Percentiles rank a stretch among this genome's conserved stretches.
These are phyloP conservation scores for Gasteruption jaculator DNA, from an alignment of 2,888 invertebrate genomes.

Conservation along the genomic window DNA sequence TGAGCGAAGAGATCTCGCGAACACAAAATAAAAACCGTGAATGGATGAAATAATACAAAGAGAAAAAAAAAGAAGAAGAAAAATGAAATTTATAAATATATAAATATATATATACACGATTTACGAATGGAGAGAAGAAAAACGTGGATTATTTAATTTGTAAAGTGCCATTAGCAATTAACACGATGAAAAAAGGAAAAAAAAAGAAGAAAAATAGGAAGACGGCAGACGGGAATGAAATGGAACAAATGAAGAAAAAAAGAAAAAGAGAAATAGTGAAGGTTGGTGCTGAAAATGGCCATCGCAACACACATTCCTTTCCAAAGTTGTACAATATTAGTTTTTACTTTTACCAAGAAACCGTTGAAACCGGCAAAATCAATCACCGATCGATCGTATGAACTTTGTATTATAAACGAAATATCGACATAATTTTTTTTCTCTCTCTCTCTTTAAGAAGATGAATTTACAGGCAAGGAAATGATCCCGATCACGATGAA, in stretches of 20 bases:
- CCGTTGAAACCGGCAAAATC: conserved; percentile 15
- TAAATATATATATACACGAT: conserved; percentile 28
- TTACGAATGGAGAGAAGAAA: conserved; percentile 20
- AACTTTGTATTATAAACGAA: too few species aligned
- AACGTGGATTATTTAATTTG: conserved; percentile 45
- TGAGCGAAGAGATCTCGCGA: too few species aligned
- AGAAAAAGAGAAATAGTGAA: conserved; percentile 19
- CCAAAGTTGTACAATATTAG: conserved; percentile 53
- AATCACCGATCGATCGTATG: conserved; percentile 32
- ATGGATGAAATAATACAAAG: too few species aligned
- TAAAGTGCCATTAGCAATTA: conserved; percentile 52
- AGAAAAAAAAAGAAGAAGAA: conserved; percentile 16
- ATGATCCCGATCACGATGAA: too few species aligned
- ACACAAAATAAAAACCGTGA: too few species aligned
- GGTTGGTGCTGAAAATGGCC: conserved; percentile 52
- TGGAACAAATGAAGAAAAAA: too few species aligned
- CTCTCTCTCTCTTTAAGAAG: too few species aligned
- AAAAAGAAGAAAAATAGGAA: conserved; percentile 21
- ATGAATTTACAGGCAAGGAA: too few species aligned
- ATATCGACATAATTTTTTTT: too few species aligned
- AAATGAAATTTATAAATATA: conserved; percentile 25
- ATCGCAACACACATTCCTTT: conserved; percentile 53
- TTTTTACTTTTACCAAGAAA: conserved; percentile 45
- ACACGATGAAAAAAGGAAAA: conserved; percentile 31
- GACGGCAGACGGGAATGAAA: too few species aligned